Base-by-base conservation (phyloP, 2,888 invertebrate species). In the Cosmia pyralina region DNA sequence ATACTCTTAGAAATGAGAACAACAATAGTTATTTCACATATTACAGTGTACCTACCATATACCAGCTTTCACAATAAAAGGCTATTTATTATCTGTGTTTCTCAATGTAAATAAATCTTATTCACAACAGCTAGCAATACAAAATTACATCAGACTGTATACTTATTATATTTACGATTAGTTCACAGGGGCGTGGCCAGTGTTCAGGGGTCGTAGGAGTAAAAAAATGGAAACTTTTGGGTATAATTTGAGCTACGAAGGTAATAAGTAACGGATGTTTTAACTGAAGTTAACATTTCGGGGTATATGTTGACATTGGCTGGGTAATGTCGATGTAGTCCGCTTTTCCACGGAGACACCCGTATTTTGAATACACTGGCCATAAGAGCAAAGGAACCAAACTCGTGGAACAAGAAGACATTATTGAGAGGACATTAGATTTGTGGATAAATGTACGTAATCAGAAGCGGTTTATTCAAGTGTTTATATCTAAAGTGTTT, bases 1-100 rank as follows among this genome's bases (percentile, higher is more conserved):
- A 96, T 96, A 96, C 96, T 96, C 96, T 96, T 96, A 95, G 95
- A 96, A 96, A 96, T 96, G 94, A 95, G 95, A 96, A 96, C 96
- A 96, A 96, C 96, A 95, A 95, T 95, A 95, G 94, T 95, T 95
- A 95, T 95, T 95, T 95, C 95, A 94, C 94, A 94, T 95, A 92
- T 95, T 93, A 94, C 92, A 94, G 95, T 95, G 95, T 96, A 94
- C 93, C 95, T 95, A 95, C 94, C 88, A 91, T 91, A 93, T 93
- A 94, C 94, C 95, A 95, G 95, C 94, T 93, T 93, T 93, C 94
- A 95, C 93, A 93, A 95, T 95, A 95, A 94, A 94, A 95, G 91
- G 95, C 94, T 95, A 94, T 93, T 95, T 95, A 95, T 95, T 94
- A 95, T 95, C 95, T 91, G 95, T 95, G 92, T 94, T 92, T 91